phyloP scores from a whole-genome alignment of 2,888 invertebrate genomes.

The Mamestra brassicae region DNA sequence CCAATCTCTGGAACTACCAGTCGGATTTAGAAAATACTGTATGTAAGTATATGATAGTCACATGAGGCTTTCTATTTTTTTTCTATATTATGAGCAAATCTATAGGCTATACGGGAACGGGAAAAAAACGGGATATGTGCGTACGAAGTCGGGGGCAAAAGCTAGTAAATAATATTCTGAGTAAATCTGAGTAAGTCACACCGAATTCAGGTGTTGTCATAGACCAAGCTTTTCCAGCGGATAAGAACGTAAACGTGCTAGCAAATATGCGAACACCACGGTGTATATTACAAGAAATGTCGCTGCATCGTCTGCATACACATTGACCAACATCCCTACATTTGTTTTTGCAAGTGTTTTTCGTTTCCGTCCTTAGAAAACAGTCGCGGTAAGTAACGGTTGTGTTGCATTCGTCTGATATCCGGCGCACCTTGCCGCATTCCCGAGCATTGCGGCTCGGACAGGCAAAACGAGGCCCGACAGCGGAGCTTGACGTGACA shows the following conservation, averaged over 20 bases:
- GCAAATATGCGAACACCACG: constrained; percentile 7
- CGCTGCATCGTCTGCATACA: constrained; percentile 34
- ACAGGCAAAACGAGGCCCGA: constrained; percentile 40
- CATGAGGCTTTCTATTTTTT: too few species aligned
- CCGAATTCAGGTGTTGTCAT: not conserved
- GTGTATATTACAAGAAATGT: constrained; percentile 31
- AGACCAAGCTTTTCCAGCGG: not conserved
- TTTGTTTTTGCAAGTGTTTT: constrained; percentile 44
- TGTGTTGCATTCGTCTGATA: constrained; percentile 61
- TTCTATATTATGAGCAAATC: too few species aligned
- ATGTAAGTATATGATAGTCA: too few species aligned
- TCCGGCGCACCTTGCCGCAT: constrained; percentile 72
- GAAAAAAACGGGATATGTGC: too few species aligned
- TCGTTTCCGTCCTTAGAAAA: constrained; percentile 37
- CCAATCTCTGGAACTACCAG: too few species aligned
- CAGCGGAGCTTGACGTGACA: constrained; percentile 36
- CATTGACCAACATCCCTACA: constrained; percentile 36
- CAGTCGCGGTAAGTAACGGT: constrained; percentile 50
- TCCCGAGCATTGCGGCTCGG: constrained; percentile 56
- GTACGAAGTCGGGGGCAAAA: too few species aligned
- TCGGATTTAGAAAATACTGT: too few species aligned
- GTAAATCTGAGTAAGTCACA: not conserved
- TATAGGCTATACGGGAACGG: too few species aligned
- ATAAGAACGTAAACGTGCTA: constrained; percentile 13
- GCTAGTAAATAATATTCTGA: not conserved